These are phyloP conservation scores for Miniopterus natalensis DNA, from an alignment of 2,113 vertebrate genomes.

Conservation along the genomic window DNA sequence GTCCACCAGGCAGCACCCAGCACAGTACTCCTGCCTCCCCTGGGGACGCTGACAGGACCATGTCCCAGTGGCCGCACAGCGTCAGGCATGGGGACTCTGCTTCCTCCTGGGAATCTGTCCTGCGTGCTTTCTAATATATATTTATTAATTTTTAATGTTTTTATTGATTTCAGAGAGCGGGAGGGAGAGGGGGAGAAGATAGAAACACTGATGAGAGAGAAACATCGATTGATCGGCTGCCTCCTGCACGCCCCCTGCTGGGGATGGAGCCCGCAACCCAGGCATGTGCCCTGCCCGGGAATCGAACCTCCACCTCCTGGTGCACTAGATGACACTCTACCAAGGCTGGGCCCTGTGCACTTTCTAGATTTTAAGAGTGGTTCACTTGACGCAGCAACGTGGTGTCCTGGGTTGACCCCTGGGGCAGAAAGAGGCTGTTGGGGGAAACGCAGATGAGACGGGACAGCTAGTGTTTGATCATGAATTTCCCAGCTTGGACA, in stretches of 20 bases:
- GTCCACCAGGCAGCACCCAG: not conserved
- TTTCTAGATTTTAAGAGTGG: not conserved
- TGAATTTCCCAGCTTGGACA: not conserved
- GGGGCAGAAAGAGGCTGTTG: not conserved
- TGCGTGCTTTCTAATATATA: not conserved
- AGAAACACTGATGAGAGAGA: too few species aligned
- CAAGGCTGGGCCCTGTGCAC: too few species aligned
- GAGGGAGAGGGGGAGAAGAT: too few species aligned
- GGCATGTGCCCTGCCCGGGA: too few species aligned
- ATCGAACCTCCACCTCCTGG: too few species aligned
- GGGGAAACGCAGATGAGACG: too few species aligned
- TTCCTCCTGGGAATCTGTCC: not conserved
- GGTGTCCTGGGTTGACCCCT: not conserved
- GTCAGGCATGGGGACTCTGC: not conserved
- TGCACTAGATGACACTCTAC: too few species aligned
- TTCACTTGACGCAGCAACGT: fast-evolving
- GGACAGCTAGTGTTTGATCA: not conserved
- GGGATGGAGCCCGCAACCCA: too few species aligned
- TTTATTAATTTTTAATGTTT: too few species aligned
- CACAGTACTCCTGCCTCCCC: not conserved
- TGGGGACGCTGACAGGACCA: not conserved
- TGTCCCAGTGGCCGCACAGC: not conserved
- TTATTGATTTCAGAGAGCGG: too few species aligned
- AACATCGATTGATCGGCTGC: too few species aligned
- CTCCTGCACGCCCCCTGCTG: too few species aligned